phyloP scores from a whole-genome alignment of 2,113 vertebrate species.

The Zosterops pallidus region DNA sequence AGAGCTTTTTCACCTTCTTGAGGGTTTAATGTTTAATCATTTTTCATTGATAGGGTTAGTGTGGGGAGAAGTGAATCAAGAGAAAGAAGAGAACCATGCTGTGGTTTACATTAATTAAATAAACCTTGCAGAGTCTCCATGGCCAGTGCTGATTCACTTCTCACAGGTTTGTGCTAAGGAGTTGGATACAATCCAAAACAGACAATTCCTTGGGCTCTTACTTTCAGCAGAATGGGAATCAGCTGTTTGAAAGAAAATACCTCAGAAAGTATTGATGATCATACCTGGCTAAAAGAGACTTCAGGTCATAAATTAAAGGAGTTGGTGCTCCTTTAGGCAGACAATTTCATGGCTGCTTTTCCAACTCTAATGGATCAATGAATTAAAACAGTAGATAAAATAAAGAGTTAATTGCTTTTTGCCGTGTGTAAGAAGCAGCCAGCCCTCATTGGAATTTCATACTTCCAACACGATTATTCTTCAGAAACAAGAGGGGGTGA shows the following conservation, averaged over 20 bases:
- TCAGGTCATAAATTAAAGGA: background rate
- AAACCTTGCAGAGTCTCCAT: background rate
- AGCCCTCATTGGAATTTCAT: constrained; percentile 4
- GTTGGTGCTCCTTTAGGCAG: background rate
- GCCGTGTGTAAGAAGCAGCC: background rate
- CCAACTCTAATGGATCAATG: background rate
- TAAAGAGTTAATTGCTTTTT: constrained; percentile 38
- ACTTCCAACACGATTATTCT: constrained; percentile 31
- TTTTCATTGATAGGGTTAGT: background rate
- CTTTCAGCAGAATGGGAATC: background rate
- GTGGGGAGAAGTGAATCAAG: background rate
- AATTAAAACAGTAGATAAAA: background rate
- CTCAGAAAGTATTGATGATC: background rate
- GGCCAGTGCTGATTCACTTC: background rate
- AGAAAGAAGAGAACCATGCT: background rate
- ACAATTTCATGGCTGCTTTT: background rate
- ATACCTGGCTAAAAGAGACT: background rate
- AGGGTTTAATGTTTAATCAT: background rate
- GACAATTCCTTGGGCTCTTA: background rate
- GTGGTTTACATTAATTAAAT: background rate
- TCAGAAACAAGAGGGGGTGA: constrained; percentile 36
- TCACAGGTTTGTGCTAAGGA: background rate
- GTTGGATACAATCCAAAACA: background rate
- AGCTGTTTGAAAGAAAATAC: background rate
- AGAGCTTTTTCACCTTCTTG: background rate